Percentiles rank a stretch among this genome's conserved stretches.
phyloP scores from a whole-genome alignment of 2,113 vertebrate genomes.

The Ancistrus triradiatus region DNA sequence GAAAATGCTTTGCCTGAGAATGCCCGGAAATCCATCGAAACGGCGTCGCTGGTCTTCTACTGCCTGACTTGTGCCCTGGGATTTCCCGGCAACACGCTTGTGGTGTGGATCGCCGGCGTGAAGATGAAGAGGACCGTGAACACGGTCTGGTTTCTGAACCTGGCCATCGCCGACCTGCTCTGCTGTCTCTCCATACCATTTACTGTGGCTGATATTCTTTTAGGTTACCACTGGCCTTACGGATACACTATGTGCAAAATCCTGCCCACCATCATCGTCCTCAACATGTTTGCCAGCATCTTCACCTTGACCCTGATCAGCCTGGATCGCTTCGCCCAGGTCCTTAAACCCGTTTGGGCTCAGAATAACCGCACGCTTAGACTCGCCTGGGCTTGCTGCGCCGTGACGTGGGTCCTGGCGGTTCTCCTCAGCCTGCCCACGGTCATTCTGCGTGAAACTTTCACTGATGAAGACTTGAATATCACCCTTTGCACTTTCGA shows the following conservation, averaged over 20 bases:
- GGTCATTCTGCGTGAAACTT: constrained; percentile 60
- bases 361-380: constrained; percentile 69
- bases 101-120: constrained; percentile 72
- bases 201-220: constrained; percentile 57
- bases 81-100: constrained; percentile 71
- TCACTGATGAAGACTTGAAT: neutral
- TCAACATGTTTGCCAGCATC: constrained; percentile 80
- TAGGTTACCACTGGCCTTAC: constrained; percentile 67
- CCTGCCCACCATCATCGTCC: constrained; percentile 63
- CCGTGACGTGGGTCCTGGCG: constrained; percentile 64
- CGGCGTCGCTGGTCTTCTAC: constrained; percentile 55
- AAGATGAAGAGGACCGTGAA: constrained; percentile 76
- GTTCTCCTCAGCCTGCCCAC: constrained; percentile 64
- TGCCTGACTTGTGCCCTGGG: constrained; percentile 64
- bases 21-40: neutral
- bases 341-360: constrained; percentile 75
- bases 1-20: neutral
- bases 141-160: constrained; percentile 75
- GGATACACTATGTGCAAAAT: constrained; percentile 72
- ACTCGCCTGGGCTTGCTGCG: constrained; percentile 38
- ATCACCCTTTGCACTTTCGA: constrained; percentile 6
- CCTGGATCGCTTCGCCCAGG: constrained; percentile 71
- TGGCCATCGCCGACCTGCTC: constrained; percentile 71
- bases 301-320: constrained; percentile 71
- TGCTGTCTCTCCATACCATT: constrained; percentile 76